Conservation (phyloP, 2,797 vertebrate genomes). For the Lacerta bilineata region DNA sequence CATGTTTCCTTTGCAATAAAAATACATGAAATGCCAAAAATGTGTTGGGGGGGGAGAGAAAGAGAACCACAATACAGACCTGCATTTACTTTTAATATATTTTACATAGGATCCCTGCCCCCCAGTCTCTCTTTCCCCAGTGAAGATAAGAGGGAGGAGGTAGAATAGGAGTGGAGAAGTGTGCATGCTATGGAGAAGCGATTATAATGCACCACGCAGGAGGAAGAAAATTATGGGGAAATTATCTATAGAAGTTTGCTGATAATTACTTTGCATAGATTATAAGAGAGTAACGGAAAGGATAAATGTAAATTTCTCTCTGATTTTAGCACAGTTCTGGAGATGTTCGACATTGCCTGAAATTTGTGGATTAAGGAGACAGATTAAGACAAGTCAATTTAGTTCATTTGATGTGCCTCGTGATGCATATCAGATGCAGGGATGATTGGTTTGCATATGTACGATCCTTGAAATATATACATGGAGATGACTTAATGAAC, state of each 20-base stretch:
- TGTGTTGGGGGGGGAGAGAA: background rate
- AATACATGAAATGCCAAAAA: background rate
- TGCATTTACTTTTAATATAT: slow-evolving; percentile 53
- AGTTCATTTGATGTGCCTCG: slow-evolving; percentile 51
- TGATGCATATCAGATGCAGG: slow-evolving; percentile 31
- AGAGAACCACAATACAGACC: background rate
- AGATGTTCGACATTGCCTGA: slow-evolving; percentile 31
- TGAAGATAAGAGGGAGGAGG: background rate
- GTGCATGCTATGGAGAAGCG: slow-evolving; percentile 49
- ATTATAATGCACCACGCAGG: slow-evolving; percentile 62
- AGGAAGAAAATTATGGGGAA: slow-evolving; percentile 71
- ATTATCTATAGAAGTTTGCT: slow-evolving; percentile 60
- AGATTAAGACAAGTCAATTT: slow-evolving; percentile 35
- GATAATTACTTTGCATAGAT: slow-evolving; percentile 60
- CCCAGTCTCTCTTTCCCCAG: background rate
- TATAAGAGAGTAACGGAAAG: slow-evolving; percentile 59
- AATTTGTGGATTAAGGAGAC: slow-evolving; percentile 56
- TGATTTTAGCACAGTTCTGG: slow-evolving; percentile 42
- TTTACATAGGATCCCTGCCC: slow-evolving; percentile 12
- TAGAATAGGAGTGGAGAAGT: slow-evolving; percentile 37
- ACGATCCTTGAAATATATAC: slow-evolving; percentile 34
- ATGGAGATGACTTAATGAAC: slow-evolving; percentile 37
- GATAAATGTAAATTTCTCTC: slow-evolving; percentile 60
- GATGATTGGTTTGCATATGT: slow-evolving; percentile 28
- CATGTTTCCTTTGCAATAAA: background rate